phyloP scores from a whole-genome alignment of 2,797 vertebrate genomes.

The Notoglanidium macrostoma region DNA sequence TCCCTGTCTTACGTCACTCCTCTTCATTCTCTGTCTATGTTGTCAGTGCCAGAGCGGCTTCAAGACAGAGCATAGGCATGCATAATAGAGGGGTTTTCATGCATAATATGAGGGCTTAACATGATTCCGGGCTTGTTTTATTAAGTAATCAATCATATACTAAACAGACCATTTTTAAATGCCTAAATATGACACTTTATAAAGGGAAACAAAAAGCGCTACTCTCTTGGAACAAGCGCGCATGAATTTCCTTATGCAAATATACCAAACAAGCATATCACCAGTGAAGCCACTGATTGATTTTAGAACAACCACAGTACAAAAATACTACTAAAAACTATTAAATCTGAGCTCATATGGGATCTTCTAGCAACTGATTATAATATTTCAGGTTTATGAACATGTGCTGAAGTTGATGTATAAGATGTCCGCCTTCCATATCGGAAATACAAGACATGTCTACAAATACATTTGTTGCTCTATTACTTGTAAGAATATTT shows the following conservation, averaged over 20 bases:
- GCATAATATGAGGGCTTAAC: background rate
- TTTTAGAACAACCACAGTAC: background rate
- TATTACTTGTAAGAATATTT: background rate
- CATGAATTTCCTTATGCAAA: slow-evolving; percentile 21
- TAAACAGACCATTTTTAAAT: background rate
- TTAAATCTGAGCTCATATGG: background rate
- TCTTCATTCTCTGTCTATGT: slow-evolving; percentile 1
- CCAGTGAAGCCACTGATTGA: background rate
- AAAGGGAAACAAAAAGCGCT: slow-evolving; percentile 9
- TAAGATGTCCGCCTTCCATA: background rate
- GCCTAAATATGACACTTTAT: background rate
- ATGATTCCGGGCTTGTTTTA: too few relatives aligned
- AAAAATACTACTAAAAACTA: background rate
- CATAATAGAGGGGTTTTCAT: background rate
- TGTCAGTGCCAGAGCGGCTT: background rate
- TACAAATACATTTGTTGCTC: background rate
- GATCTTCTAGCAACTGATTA: background rate
- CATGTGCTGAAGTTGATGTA: background rate
- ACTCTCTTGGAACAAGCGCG: slow-evolving; percentile 5
- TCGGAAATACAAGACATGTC: background rate
- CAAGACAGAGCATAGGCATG: background rate
- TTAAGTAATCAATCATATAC: background rate
- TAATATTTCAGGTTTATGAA: background rate
- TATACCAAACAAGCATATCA: background rate
- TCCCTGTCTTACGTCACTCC: slow-evolving; percentile 18